These are phyloP conservation scores for Leptinotarsa defecta DNA, from an alignment of 1,140 invertebrate genomes.

Conservation along the genomic window DNA sequence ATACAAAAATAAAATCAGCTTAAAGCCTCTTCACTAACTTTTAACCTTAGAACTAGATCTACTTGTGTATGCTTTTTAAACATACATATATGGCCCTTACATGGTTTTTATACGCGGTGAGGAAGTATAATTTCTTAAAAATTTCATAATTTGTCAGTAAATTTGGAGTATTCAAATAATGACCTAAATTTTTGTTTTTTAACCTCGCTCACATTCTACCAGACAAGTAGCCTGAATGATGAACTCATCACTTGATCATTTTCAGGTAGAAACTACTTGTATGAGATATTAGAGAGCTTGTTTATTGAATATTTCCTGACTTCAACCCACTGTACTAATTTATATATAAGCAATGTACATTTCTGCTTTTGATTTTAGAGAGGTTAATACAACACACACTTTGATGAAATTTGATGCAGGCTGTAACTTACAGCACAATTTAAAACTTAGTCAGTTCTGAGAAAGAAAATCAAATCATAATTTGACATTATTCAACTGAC, in stretches of 20 bases:
- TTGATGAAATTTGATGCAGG: background rate
- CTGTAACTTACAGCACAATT: too few relatives aligned
- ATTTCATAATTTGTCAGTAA: too few relatives aligned
- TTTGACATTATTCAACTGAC: too few relatives aligned
- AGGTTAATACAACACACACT: background rate
- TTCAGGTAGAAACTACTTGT: background rate
- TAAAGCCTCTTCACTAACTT: constrained; percentile 19
- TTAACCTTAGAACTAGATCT: constrained; percentile 10
- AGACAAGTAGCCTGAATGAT: background rate
- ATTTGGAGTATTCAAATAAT: too few relatives aligned
- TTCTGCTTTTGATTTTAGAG: constrained; percentile 16
- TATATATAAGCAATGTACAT: constrained; percentile 11
- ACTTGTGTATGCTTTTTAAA: constrained; percentile 10
- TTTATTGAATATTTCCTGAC: background rate
- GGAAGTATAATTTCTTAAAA: background rate
- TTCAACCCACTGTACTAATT: constrained; percentile 4
- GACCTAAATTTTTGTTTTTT: background rate
- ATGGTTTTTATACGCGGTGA: background rate
- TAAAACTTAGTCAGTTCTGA: too few relatives aligned
- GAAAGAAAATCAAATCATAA: too few relatives aligned
- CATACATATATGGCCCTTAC: too few relatives aligned
- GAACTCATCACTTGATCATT: background rate
- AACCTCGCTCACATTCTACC: background rate
- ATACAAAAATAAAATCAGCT: constrained; percentile 27
- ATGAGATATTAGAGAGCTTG: background rate